Conservation (phyloP, 2,797 vertebrate genomes). For the Xenopus petersii region DNA sequence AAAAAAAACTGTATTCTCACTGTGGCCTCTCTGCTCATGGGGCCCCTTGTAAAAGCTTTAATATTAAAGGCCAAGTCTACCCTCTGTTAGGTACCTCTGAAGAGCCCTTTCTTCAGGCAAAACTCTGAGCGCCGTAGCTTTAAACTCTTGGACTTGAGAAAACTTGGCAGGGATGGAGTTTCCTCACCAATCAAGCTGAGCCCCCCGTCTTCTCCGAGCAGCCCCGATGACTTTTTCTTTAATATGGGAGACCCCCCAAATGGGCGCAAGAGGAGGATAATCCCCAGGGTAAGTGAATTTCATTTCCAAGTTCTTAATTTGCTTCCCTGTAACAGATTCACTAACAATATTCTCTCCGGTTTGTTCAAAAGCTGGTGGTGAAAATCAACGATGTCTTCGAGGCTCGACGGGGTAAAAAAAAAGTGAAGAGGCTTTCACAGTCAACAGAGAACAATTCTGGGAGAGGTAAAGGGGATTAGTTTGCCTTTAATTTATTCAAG, state of each 20-base stretch:
- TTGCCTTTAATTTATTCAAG: too few relatives aligned
- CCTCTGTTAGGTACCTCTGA: slow-evolving; percentile 60
- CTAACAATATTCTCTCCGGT: slow-evolving; percentile 4
- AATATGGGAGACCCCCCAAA: slow-evolving; percentile 89
- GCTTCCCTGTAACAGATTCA: background rate
- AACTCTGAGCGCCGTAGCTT: slow-evolving; percentile 88
- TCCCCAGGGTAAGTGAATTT: slow-evolving; percentile 80
- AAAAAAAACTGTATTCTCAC: too few relatives aligned
- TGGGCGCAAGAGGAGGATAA: slow-evolving; percentile 84
- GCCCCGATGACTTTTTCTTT: slow-evolving; percentile 90
- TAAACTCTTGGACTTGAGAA: slow-evolving; percentile 85
- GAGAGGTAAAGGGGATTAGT: slow-evolving; percentile 72
- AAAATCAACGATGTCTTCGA: slow-evolving; percentile 98
- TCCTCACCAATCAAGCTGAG: slow-evolving; percentile 85
- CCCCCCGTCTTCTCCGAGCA: slow-evolving; percentile 94
- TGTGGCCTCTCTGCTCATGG: too few relatives aligned
- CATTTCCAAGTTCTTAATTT: background rate
- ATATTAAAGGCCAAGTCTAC: too few relatives aligned
- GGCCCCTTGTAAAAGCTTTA: too few relatives aligned
- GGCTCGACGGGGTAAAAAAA: slow-evolving; percentile 96
- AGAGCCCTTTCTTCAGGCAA: slow-evolving; percentile 83
- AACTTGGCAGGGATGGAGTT: slow-evolving; percentile 79
- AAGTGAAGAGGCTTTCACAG: slow-evolving; percentile 91
- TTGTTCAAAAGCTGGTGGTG: slow-evolving; percentile 84
- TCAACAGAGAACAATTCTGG: slow-evolving; percentile 90